Evolutionary conservation across 2,113 vertebrate genomes (phyloP), one percentile per base, ranked within the genome.

Genomic region (Onychostruthus taczanowskii): DNA sequence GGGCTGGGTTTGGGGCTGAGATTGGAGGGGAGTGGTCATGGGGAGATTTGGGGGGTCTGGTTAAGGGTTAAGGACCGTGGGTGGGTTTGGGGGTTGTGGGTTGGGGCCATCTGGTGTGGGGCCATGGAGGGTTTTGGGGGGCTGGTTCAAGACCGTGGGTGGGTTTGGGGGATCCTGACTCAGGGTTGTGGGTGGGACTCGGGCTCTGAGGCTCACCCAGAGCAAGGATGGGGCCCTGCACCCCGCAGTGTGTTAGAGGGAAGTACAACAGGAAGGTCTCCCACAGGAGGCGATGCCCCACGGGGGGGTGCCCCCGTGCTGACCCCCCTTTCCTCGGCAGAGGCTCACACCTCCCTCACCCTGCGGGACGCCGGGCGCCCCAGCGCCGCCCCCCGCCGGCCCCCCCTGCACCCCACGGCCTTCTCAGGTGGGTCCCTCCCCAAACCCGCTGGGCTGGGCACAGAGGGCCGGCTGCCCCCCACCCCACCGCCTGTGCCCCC

Each of bases 381-480:
- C 74, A 13, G 28, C 10, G 0, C 41, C 1, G 35, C 79, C 41
- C 66, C 67, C 2, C 76, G 66, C 37, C 84, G 67, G 5, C 52
- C 62, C 31, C 22, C 37, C 6, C 76, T 83, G 84, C 87, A 27
- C 67, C 93, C 95, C 84, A 8, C 44, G 0, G 31, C 72, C 8
- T 94, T 93, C 88, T 93, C 95, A 91, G 93, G 95, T 94, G 63
- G 22, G 95, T 69, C 4, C 16, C 50, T 8, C 49, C 31, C 59
- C 53, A 18, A 4, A 8, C 18, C 27, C 16, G 1, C 75, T 2
- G 62, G 9, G 7, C 1, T 4, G 77, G 58, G 41, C 10, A 3
- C 46, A 15, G 47, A 35, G 28, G 24, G 24, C 17, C 19, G 43
- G 12, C 16, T 19, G 28, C 7, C 53, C 53, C 82, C 39, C 62